Base-by-base conservation (phyloP, 2,888 invertebrate species). In the Siphonodentalium dalli region DNA sequence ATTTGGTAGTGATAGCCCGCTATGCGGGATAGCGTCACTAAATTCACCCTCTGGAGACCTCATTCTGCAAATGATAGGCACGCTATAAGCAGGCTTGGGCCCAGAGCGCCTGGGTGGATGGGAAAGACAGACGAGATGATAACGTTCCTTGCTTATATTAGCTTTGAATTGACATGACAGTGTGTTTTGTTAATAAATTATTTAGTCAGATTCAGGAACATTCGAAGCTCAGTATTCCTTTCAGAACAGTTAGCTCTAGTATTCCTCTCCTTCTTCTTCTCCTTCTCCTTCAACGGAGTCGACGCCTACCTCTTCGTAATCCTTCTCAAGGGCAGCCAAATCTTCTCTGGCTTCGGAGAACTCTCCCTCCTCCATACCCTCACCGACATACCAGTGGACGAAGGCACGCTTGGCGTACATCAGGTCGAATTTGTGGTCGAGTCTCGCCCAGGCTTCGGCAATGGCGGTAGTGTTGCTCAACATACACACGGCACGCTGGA, bases 401-500 rank as follows among this genome's bases (percentile, higher is more conserved):
- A 72, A 72, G 39, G 71, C 70, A 31, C 67, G 57, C 45, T 69
- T 69, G 41, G 68, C 69, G 58, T 60, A 70, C 70, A 69, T 69
- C 34, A 71, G 66, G 47, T 70, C 69, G 44, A 69, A 71, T 54
- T 78, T 80, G 61, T 78, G 73, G 55, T 78, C 71, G 23, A 78
- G 62, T 15, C 82, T 69, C n/a, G 75, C 72, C 80, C 80, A 80
- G 15, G 80, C 81, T 49, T 80, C 79, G 35, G 71, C 0, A 88
- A 82, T 82, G 37, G 82, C 82, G 13, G 82, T 83, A 21, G 83
- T 82, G 65, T 82, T 83, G 57, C 77, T 77, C 48, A 83, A 64
- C 83, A 83, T 82, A 63, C 81, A 83, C n/a, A 82, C 81, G 34
- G 82, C 82, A 51, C 84, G 68, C 51, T 78, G 79, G 3, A 84